Conservation (phyloP, 92 coral and sea anemone species). For the Meandrina meandrites region DNA sequence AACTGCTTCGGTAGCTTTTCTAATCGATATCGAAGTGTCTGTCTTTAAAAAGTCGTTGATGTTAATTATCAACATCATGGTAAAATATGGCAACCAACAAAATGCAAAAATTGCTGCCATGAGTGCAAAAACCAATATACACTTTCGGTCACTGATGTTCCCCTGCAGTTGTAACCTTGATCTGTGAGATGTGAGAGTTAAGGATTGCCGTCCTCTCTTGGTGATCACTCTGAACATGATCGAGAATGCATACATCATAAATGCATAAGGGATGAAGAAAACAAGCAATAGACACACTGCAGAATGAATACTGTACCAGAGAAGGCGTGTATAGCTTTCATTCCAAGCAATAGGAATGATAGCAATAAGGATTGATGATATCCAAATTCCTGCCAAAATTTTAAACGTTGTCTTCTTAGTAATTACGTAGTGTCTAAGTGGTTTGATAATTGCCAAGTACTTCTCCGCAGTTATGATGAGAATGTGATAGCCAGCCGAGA, state of each 20-base stretch:
- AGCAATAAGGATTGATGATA: constrained; percentile 61
- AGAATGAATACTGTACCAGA: constrained; percentile 42
- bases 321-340: neutral
- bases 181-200: neutral
- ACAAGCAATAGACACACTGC: constrained; percentile 59
- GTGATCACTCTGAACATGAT: constrained; percentile 59
- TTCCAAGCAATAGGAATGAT: constrained; percentile 62
- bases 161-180: neutral
- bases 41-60: neutral
- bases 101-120: constrained; percentile 59
- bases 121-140: constrained; percentile 47
- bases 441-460: constrained; percentile 69
- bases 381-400: constrained; percentile 54
- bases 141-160: constrained; percentile 21
- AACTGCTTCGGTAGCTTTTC: neutral
- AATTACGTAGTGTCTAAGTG: constrained; percentile 62
- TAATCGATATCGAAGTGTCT: neutral
- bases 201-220: constrained; percentile 27
- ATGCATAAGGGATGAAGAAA: constrained; percentile 61
- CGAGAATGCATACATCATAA: constrained; percentile 62
- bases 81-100: constrained; percentile 66
- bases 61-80: neutral
- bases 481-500: constrained; percentile 70
- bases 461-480: constrained; percentile 71
- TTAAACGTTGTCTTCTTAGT: constrained; percentile 45